These are phyloP conservation scores for Peromyscus nudipes DNA, from an alignment of 2,797 vertebrate species.

Conservation along the genomic window DNA sequence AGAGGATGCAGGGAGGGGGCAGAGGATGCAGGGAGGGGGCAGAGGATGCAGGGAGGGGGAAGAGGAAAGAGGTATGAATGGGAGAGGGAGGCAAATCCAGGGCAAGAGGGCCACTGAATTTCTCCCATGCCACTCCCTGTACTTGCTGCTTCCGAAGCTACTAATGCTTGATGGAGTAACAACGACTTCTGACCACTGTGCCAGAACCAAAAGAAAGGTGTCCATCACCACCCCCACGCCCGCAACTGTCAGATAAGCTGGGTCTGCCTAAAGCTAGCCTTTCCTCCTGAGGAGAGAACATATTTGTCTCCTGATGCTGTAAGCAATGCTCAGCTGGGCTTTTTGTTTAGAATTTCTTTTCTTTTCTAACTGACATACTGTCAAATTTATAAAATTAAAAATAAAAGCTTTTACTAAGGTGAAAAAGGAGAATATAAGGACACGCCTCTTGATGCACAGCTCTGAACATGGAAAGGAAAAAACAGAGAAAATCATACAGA, in stretches of 20 bases:
- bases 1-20: too few relatives aligned
- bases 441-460: neutral
- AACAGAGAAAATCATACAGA: neutral
- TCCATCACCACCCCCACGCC: neutral
- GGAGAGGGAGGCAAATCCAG: neutral
- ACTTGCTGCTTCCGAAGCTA: neutral
- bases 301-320: neutral
- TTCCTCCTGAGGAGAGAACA: neutral
- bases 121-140: neutral
- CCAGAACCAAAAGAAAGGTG: neutral
- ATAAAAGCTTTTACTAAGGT: neutral
- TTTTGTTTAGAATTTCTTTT: neutral
- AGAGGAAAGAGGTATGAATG: neutral
- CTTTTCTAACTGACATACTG: neutral
- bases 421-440: neutral
- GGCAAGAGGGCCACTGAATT: neutral
- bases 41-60: neutral
- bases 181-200: neutral
- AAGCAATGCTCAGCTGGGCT: neutral
- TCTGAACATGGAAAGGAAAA: conserved; percentile 4
- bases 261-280: neutral
- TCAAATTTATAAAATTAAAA: conserved; percentile 25
- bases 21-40: neutral
- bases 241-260: neutral
- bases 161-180: neutral